Evolutionary conservation across 2,888 invertebrate genomes (phyloP), one percentile per base, ranked within the genome.

Genomic region (Octodonta nipae): DNA sequence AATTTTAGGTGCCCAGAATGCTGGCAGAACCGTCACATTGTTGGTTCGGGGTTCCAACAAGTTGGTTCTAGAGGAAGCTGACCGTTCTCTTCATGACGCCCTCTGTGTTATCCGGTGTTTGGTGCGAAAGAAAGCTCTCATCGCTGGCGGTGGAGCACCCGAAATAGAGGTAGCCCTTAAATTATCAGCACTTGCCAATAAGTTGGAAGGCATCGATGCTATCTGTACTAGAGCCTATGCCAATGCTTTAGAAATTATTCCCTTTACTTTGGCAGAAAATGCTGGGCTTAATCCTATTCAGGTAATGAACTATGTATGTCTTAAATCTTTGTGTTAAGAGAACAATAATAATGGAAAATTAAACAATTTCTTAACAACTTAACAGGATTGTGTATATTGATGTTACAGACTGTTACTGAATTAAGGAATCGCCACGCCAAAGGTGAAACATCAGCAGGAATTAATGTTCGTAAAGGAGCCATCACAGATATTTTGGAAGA

Each of bases 401-500:
- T n/a, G n/a, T n/a, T n/a, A n/a, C n/a, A n/a, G 47, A 95, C 95
- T 0, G 96, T 98, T 7, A 98, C 96, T 0, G 95, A 96, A 63
- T 67, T 98, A 46, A 76, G 96, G 38, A 92, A 87, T 56, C 75
- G 86, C 51, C 96, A 98, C 64, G 89, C 91, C 4, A 72, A 77
- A 45, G 86, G 84, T 17, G 84, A 86, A 52, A 73, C 71, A 40
- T 82, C 78, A 43, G 82, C 89, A 28, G 96, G 96, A 32, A 93
- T 98, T 45, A 96, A 96, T 67, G 95, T 96, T 36, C 76, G 95
- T 30, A 87, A 86, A 68, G 96, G 96, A 32, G 78, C 83, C 44
- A 92, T 98, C 48, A 91, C 95, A 2, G 89, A 96, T 64, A 98
- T 98, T 62, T 70, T 89, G 36, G 88, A 89, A 44, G 96, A 98